Evolutionary conservation across 2,113 vertebrate genomes (phyloP), one percentile per base, ranked within the genome.

Genomic region (Xyliphius kryptos): DNA sequence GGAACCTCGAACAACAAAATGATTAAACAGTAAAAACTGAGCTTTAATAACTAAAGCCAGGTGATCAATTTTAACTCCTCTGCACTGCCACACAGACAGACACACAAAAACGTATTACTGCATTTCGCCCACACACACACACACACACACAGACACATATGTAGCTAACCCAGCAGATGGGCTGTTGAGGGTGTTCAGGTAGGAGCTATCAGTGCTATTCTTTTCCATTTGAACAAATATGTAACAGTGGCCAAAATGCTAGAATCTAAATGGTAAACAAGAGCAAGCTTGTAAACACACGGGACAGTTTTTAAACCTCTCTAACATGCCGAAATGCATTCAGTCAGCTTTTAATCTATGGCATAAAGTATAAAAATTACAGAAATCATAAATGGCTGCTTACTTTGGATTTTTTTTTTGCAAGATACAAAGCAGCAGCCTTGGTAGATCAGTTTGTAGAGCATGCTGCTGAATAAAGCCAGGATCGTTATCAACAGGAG

Each of bases 131-230:
- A n/a, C n/a, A n/a, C n/a, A n/a, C n/a, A n/a, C n/a, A n/a, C n/a
- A n/a, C n/a, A n/a, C n/a, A n/a, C n/a, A n/a, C n/a, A n/a, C n/a
- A n/a, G n/a, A n/a, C n/a, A n/a, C 32, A 61, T 54, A 53, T 37
- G 36, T 64, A 82, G n/a, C n/a, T n/a, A n/a, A n/a, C n/a, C n/a
- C n/a, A n/a, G n/a, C 80, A 84, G 79, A 87, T 80, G 79, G n/a
- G 76, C 67, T 85, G 80, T 71, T 74, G 77, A 79, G 72, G 80
- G 76, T 79, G 81, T 69, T 76, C 71, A 79, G 79, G 79, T 80
- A 63, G 74, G 71, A 76, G 69, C 74, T 67, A 77, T 79, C 49
- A 57, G 71, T n/a, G n/a, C 37, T 41, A 17, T 14, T 12, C 11
- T 56, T 56, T 41, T 56, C 37, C 17, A 20, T 41, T 40, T 20